phyloP scores from a whole-genome alignment of 2,888 invertebrate species.

The Lydus trimaculatus region DNA sequence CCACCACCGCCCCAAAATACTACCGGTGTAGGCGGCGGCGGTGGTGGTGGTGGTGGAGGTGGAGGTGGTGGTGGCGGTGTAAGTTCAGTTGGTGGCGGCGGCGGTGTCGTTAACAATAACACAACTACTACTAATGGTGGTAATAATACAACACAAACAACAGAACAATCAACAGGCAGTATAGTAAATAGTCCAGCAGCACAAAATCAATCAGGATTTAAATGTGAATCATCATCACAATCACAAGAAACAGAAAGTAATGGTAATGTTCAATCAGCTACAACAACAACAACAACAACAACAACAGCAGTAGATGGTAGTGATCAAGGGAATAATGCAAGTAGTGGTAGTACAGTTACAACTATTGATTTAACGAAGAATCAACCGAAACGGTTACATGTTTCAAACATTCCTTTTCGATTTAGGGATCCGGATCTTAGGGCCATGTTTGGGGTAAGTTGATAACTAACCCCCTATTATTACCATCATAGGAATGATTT shows the following conservation, averaged over 20 bases:
- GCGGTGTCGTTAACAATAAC: not conserved
- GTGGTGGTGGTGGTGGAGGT: slow-evolving; percentile 22
- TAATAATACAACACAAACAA: slow-evolving; percentile 26
- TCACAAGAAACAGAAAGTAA: slow-evolving; percentile 40
- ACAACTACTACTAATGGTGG: slow-evolving; percentile 54
- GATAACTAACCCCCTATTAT: slow-evolving; percentile 6
- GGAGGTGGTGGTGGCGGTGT: not conserved
- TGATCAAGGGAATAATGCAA: not conserved
- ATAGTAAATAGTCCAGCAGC: slow-evolving; percentile 57
- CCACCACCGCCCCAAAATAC: slow-evolving; percentile 57
- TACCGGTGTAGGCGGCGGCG: slow-evolving; percentile 13
- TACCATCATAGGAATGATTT: not conserved
- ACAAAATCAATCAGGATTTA: slow-evolving; percentile 47
- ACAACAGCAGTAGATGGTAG: slow-evolving; percentile 63
- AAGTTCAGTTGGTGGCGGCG: slow-evolving; percentile 24
- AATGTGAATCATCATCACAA: slow-evolving; percentile 39
- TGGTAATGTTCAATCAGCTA: slow-evolving; percentile 42
- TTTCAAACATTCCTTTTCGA: slow-evolving; percentile 99
- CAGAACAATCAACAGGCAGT: slow-evolving; percentile 54
- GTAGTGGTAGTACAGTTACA: slow-evolving; percentile 56
- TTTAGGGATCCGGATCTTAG: slow-evolving; percentile 98
- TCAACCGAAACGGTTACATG: slow-evolving; percentile 96
- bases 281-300: slow-evolving; percentile 46
- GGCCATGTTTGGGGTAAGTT: slow-evolving; percentile 97
- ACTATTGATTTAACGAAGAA: slow-evolving; percentile 69